Conservation (phyloP, 2,888 invertebrate species). For the Carabus problematicus region DNA sequence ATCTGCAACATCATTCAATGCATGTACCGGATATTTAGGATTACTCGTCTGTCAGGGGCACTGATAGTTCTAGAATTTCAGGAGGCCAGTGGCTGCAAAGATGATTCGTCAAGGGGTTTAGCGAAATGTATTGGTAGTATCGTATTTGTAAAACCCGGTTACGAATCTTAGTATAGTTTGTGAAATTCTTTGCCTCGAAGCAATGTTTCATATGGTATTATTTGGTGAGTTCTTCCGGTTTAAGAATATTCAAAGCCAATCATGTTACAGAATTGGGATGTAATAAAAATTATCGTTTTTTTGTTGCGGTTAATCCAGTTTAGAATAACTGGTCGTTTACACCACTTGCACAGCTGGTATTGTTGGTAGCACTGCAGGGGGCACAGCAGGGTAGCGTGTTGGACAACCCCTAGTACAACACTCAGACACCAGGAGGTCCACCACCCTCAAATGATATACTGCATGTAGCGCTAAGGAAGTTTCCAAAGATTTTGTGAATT, state of each 20-base stretch:
- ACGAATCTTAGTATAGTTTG: neutral
- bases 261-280: too few relatives aligned
- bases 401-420: constrained; percentile 9
- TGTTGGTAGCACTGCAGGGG: constrained; percentile 15
- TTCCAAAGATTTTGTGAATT: too few relatives aligned
- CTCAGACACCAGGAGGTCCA: constrained; percentile 12
- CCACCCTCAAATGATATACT: constrained; percentile 12
- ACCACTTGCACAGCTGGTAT: too few relatives aligned
- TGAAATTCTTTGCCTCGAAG: too few relatives aligned
- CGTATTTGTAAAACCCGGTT: neutral
- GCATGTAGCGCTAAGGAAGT: too few relatives aligned
- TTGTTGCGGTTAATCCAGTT: too few relatives aligned
- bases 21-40: constrained; percentile 19
- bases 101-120: constrained; percentile 25
- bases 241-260: too few relatives aligned
- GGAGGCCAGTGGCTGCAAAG: neutral
- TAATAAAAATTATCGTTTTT: too few relatives aligned
- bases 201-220: too few relatives aligned
- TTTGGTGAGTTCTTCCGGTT: too few relatives aligned
- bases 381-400: constrained; percentile 8
- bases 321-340: too few relatives aligned
- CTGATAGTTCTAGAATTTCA: neutral
- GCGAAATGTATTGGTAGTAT: constrained; percentile 1
- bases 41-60: constrained; percentile 1
- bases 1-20: constrained; percentile 7